Conservation (phyloP, 2,888 invertebrate genomes). For the Pyralis farinalis region DNA sequence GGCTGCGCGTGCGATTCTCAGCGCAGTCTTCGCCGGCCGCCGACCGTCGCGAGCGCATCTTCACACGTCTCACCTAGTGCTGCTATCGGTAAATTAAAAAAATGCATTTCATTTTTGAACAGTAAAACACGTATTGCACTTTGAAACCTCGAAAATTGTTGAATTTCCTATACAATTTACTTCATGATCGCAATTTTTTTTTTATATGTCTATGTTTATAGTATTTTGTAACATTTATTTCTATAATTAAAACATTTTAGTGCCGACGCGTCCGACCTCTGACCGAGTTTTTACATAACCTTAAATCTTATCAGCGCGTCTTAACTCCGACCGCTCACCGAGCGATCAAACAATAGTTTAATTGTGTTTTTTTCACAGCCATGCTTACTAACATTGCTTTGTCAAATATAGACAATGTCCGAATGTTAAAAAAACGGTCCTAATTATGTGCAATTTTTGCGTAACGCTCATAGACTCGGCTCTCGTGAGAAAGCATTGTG, state of each 20-base stretch:
- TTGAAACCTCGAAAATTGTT: conserved; percentile 12
- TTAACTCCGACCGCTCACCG: conserved; percentile 20
- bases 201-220: neutral
- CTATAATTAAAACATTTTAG: neutral
- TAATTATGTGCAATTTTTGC: conserved; percentile 61
- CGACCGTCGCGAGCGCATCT: conserved; percentile 48
- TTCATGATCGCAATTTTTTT: neutral
- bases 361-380: conserved; percentile 29
- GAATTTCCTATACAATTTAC: neutral
- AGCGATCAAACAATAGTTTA: conserved; percentile 23
- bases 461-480: conserved; percentile 44
- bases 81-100: conserved; percentile 25
- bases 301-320: conserved; percentile 19
- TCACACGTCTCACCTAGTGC: conserved; percentile 29
- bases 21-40: conserved; percentile 44
- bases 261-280: conserved; percentile 17
- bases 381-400: conserved; percentile 41
- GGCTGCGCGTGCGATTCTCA: conserved; percentile 27
- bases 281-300: conserved; percentile 26
- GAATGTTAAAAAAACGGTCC: conserved; percentile 47
- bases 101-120: conserved; percentile 13
- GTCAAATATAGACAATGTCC: conserved; percentile 54
- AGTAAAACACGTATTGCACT: conserved; percentile 13
- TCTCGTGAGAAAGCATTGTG: conserved; percentile 48
- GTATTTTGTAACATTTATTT: neutral